phyloP scores from a whole-genome alignment of 2,113 vertebrate genomes.

The Corvus moneduloides region DNA sequence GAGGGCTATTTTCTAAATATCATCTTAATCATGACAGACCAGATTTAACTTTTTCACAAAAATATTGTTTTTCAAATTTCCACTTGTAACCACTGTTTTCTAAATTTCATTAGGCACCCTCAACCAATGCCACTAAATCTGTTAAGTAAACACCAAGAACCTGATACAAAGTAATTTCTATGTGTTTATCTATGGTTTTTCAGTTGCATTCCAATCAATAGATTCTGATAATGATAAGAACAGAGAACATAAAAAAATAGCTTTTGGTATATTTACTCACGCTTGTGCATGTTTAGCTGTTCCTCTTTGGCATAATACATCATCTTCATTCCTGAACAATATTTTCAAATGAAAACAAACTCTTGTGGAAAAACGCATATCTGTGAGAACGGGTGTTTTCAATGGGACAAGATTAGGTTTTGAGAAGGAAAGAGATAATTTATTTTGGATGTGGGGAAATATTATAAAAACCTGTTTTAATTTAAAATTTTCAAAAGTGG shows the following conservation, averaged over 20 bases:
- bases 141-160: background rate
- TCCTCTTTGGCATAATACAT: background rate
- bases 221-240: background rate
- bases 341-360: background rate
- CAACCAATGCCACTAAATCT: background rate
- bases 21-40: background rate
- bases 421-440: background rate
- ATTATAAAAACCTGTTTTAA: background rate
- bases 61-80: background rate
- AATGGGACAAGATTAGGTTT: background rate
- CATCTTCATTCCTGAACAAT: background rate
- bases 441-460: background rate
- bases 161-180: background rate
- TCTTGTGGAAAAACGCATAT: background rate
- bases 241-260: background rate
- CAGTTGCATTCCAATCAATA: background rate
- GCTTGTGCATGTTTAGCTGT: background rate
- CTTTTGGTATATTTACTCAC: background rate
- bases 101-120: background rate
- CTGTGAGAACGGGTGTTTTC: background rate
- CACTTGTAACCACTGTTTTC: background rate
- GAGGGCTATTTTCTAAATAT: background rate
- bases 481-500: background rate
- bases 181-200: background rate
- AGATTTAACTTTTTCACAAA: background rate